Conservation (phyloP, 1,140 invertebrate genomes). For the Aphaenogaster floridana region DNA sequence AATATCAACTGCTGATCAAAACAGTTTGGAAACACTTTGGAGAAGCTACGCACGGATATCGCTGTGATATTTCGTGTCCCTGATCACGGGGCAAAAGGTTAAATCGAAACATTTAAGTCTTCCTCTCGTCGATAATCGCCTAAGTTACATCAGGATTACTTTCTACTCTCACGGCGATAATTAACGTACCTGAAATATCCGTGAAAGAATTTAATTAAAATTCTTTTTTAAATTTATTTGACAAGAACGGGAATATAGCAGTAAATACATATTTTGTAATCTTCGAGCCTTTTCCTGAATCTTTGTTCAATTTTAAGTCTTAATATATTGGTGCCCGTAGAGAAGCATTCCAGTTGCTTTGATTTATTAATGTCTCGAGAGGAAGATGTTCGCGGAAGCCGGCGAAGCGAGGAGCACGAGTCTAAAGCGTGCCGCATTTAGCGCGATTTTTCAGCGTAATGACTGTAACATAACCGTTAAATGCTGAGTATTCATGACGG, state of each 20-base stretch:
- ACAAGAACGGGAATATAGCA: background rate
- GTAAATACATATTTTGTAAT: background rate
- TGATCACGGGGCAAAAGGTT: constrained; percentile 24
- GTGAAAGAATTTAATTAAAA: background rate
- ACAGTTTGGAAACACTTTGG: background rate
- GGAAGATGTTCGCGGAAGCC: constrained; percentile 22
- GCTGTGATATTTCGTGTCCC: background rate
- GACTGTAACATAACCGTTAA: constrained; percentile 43
- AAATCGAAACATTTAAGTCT: background rate
- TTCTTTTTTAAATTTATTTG: background rate
- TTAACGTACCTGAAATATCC: constrained; percentile 42
- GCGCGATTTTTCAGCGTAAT: constrained; percentile 54
- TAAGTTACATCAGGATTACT: constrained; percentile 28
- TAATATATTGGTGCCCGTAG: background rate
- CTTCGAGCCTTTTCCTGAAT: background rate
- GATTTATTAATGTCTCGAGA: background rate
- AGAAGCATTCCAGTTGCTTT: background rate
- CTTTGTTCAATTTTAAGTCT: background rate
- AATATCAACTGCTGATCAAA: background rate
- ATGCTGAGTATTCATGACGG: constrained; percentile 54
- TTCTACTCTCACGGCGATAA: constrained; percentile 20
- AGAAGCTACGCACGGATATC: background rate
- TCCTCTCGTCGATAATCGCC: background rate
- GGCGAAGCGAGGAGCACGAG: constrained; percentile 10
- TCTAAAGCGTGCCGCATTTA: constrained; percentile 40